A percentile compares a stretch with the other conserved stretches of the same genome.
Conservation (phyloP, 2,888 invertebrate species). For the Meganola albula region DNA sequence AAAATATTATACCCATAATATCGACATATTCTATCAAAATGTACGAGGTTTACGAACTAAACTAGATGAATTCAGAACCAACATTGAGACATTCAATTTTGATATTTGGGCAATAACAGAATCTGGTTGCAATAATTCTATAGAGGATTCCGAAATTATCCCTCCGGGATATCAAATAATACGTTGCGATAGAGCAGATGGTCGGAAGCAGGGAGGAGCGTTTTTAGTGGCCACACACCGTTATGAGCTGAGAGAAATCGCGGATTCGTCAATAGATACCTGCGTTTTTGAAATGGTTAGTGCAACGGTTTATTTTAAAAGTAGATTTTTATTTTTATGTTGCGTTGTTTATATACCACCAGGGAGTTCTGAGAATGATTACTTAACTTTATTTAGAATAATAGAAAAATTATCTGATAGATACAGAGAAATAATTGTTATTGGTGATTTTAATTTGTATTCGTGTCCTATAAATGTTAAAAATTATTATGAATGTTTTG, state of each 20-base stretch:
- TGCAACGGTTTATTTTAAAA: too few relatives aligned
- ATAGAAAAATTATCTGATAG: conserved; percentile 5
- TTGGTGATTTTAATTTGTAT: conserved; percentile 5
- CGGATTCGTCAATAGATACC: neutral
- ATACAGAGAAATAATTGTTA: conserved; percentile 1
- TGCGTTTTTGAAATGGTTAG: too few relatives aligned
- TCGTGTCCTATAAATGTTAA: conserved; percentile 1
- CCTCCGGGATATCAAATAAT: conserved; percentile 2
- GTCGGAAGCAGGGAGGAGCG: too few relatives aligned
- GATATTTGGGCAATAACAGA: conserved; percentile 1
- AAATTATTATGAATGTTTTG: conserved; percentile 4
- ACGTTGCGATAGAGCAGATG: conserved; percentile 3
- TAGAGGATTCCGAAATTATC: neutral
- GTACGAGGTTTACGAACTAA: conserved; percentile 3
- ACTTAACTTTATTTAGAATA: conserved; percentile 5
- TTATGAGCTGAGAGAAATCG: neutral
- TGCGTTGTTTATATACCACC: too few relatives aligned
- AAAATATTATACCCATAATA: conserved; percentile 1
- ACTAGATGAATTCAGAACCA: conserved; percentile 2
- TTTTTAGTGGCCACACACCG: conserved; percentile 5
- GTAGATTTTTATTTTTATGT: too few relatives aligned
- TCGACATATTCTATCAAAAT: conserved; percentile 4
- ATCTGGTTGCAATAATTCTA: conserved; percentile 1
- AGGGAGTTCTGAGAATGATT: conserved; percentile 5
- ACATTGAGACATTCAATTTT: neutral